A percentile compares a stretch with the other conserved stretches of the same genome.
These are phyloP conservation scores for Eupithecia subumbrata DNA, from an alignment of 2,888 invertebrate genomes.

Conservation along the genomic window DNA sequence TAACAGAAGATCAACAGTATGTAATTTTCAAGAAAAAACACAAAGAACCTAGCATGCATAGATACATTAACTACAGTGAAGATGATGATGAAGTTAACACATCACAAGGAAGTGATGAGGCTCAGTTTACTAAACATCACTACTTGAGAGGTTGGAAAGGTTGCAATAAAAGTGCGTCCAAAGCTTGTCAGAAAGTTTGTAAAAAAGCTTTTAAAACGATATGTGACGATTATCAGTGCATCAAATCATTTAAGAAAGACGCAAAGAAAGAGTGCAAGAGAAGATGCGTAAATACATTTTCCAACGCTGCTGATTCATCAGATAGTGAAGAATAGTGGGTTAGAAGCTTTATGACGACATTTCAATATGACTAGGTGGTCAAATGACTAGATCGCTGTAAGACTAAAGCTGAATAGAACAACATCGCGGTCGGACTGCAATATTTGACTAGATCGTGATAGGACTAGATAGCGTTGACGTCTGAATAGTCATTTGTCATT, in stretches of 20 bases:
- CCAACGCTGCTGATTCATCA: background rate
- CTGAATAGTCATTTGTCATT: no score
- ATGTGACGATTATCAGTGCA: slow-evolving; percentile 52
- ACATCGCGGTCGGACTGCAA: no score
- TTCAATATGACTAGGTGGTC: no score
- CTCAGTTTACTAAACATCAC: background rate
- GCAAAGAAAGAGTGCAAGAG: slow-evolving; percentile 56
- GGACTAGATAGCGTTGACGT: no score
- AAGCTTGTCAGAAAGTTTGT: slow-evolving; percentile 55
- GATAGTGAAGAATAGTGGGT: no score
- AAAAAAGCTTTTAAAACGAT: slow-evolving; percentile 43
- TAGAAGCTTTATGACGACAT: no score
- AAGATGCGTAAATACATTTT: slow-evolving; percentile 47
- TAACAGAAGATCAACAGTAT: background rate
- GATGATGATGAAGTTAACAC: background rate
- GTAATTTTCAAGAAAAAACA: background rate
- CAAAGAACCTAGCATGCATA: background rate
- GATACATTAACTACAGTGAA: background rate
- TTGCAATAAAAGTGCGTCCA: slow-evolving; percentile 40
- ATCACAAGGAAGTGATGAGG: background rate
- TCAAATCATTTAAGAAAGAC: slow-evolving; percentile 46
- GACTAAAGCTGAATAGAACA: no score
- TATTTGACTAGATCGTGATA: no score
- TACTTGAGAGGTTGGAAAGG: slow-evolving; percentile 23
- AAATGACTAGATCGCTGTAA: no score